A percentile compares a stretch with the other conserved stretches of the same genome.
phyloP scores from a whole-genome alignment of 2,888 invertebrate genomes.

The Synergus gifuensis region DNA sequence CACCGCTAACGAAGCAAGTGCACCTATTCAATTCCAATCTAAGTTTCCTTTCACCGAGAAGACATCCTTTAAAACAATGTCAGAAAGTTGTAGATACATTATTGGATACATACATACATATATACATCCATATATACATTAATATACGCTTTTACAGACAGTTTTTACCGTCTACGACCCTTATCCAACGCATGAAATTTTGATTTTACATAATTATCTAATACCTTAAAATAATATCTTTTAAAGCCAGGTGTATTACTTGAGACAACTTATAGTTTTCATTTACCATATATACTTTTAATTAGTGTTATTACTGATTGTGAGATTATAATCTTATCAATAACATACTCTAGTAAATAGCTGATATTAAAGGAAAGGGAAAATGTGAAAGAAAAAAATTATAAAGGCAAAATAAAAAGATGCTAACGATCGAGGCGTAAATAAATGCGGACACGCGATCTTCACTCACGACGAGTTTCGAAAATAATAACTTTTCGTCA shows the following conservation, averaged over 20 bases:
- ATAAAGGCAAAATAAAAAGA: slow-evolving; percentile 19
- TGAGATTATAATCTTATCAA: not conserved
- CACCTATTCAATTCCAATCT: slow-evolving; percentile 51
- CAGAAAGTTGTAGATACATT: slow-evolving; percentile 40
- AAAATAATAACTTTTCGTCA: slow-evolving; percentile 22
- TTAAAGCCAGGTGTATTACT: too few relatives aligned
- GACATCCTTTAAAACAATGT: slow-evolving; percentile 60
- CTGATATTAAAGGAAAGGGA: not conserved
- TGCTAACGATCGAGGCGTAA: slow-evolving; percentile 10
- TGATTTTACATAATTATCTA: too few relatives aligned
- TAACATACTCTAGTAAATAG: not conserved
- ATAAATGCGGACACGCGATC: slow-evolving; percentile 30
- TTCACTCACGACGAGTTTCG: not conserved
- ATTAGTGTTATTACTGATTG: too few relatives aligned
- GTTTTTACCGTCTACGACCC: too few relatives aligned
- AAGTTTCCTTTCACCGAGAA: slow-evolving; percentile 67
- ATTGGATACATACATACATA: not conserved
- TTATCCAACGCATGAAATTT: too few relatives aligned
- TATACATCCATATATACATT: too few relatives aligned
- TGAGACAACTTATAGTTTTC: too few relatives aligned
- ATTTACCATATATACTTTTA: too few relatives aligned
- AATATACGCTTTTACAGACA: too few relatives aligned
- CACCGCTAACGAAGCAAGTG: slow-evolving; percentile 54
- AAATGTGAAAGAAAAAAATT: slow-evolving; percentile 2
- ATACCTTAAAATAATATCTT: too few relatives aligned